Evolutionary conservation across 2,888 invertebrate species (phyloP).

Genomic region (Ephialtes manifestator): DNA sequence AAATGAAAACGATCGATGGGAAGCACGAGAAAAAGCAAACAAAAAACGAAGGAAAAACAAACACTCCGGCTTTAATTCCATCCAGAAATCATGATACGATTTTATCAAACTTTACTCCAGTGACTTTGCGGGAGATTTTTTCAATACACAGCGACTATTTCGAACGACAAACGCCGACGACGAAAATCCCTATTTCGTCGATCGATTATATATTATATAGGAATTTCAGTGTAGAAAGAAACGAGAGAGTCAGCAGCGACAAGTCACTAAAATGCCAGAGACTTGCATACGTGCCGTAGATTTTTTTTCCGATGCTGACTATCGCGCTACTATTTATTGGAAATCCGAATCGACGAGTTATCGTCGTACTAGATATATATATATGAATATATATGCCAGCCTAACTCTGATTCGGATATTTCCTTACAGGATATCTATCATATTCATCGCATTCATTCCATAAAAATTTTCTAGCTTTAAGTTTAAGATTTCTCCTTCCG

Average conservation of each 20-base stretch:
- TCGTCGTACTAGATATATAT: neutral
- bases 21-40: neutral
- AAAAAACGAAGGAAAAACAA: slow-evolving; percentile 22
- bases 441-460: slow-evolving; percentile 70
- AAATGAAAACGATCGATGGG: neutral
- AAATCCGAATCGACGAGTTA: slow-evolving; percentile 32
- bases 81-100: slow-evolving; percentile 61
- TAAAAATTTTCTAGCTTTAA: slow-evolving; percentile 31
- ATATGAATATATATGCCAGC: neutral
- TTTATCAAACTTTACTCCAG: slow-evolving; percentile 51
- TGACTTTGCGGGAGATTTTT: slow-evolving; percentile 38
- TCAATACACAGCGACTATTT: slow-evolving; percentile 32
- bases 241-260: slow-evolving; percentile 17
- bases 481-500: slow-evolving; percentile 24
- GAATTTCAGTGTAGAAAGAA: slow-evolving; percentile 5
- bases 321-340: neutral
- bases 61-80: slow-evolving; percentile 67
- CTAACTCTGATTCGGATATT: slow-evolving; percentile 30
- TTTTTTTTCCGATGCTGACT: slow-evolving; percentile 3
- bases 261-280: slow-evolving; percentile 18
- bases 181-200: neutral
- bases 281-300: slow-evolving; percentile 14
- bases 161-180: slow-evolving; percentile 9
- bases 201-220: slow-evolving; percentile 23
- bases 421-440: slow-evolving; percentile 8